Base-by-base conservation (phyloP, 2,113 vertebrate genomes). In the Syngnathus typhle region DNA sequence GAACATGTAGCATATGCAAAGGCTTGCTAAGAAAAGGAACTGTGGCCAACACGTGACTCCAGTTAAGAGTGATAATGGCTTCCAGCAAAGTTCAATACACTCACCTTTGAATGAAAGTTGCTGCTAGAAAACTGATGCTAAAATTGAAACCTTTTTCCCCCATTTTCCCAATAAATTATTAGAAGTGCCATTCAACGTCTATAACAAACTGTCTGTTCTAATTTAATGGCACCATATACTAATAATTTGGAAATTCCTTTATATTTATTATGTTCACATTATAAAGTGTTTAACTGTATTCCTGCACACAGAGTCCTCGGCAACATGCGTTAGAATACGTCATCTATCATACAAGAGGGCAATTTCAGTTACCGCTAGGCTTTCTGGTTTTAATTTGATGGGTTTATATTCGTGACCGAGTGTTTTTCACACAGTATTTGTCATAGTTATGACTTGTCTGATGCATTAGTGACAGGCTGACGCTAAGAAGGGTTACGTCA, bases 21-120 rank as follows among this genome's bases (percentile, higher is more conserved):
- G 68, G 32, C 18, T 10, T 49, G 18, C 67, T 38, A 38, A 58
- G 71, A 77, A 69, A 63, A 62, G 44, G 64, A 83, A 72, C 32
- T 65, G 74, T 41, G 68, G 52, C 52, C 36, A 44, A 74, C 47
- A 37, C 55, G 41, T 66, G 65, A 62, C 47, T 23, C 1, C 1
- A 1, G 9, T 70, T 8, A 6, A 4, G 6, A 11, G 12, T 54
- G 37, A 66, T 32, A 77, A 68, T 47, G 16, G 46, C 46, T 47
- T 47, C 2, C 18, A 38, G 15, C 32, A 52, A 58, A 15, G 39
- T 52, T 10, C 15, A 0, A 0, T 51, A 19, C 37, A 18, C 16
- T 38, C 9, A 19, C 36, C 7, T 19, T 55, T 32, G 27, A 47
- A 36, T 58, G 10, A 38, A 44, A 51, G 12, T 21, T 62, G 41